Percentiles rank a stretch among this genome's conserved stretches.
Evolutionary conservation across 2,113 vertebrate species (phyloP).

Genomic region (Eurystomus gularis): DNA sequence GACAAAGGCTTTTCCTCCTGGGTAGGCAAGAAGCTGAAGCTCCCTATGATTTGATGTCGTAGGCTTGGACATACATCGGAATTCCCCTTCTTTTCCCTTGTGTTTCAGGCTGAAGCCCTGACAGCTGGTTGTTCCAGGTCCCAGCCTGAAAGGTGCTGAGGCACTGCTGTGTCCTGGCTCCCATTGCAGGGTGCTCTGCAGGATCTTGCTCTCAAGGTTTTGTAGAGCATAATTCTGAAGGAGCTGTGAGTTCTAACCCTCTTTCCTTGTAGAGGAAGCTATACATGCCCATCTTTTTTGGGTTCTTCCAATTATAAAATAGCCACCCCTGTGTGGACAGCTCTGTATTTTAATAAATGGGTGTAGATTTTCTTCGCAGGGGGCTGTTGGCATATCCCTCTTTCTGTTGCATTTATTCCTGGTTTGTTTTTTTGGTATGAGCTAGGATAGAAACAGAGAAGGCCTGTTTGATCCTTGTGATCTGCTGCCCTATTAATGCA

Average conservation of each 20-base stretch:
- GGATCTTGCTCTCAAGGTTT: background rate
- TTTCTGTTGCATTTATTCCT: background rate
- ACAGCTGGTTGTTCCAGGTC: background rate
- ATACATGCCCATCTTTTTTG: background rate
- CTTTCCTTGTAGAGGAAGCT: background rate
- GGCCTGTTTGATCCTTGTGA: background rate
- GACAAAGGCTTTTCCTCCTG: background rate
- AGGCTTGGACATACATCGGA: background rate
- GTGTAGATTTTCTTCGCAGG: background rate
- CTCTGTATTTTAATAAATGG: background rate
- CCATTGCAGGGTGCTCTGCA: background rate
- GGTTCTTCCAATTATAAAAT: background rate
- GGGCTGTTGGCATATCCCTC: background rate
- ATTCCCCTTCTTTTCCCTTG: background rate
- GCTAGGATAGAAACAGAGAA: background rate
- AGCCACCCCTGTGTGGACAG: background rate
- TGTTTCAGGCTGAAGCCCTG: background rate
- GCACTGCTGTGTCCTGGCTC: background rate
- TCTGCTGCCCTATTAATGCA: slow-evolving; percentile 39
- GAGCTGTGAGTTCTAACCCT: background rate
- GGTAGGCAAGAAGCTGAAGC: background rate
- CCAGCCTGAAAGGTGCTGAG: background rate
- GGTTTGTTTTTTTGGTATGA: background rate
- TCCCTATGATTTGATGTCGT: background rate
- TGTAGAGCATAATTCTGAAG: background rate